Evolutionary conservation across 2,797 vertebrate genomes (phyloP).

Genomic region (Cephalopachus bancanus): DNA sequence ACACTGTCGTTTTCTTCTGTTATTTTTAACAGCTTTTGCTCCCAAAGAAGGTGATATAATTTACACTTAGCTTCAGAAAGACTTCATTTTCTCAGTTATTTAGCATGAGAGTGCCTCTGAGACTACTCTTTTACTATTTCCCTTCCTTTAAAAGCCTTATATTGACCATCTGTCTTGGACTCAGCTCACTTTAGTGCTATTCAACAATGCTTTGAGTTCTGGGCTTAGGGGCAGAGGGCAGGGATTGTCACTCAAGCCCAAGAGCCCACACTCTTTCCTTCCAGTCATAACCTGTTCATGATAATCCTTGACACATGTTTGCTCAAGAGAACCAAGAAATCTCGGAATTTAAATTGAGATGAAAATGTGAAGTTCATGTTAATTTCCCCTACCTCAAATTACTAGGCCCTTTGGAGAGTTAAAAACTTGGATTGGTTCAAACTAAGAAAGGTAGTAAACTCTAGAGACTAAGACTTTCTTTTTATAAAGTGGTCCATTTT

Average conservation of each 20-base stretch:
- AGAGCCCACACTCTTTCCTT: slow-evolving; percentile 43
- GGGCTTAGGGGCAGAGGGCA: slow-evolving; percentile 36
- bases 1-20: slow-evolving; percentile 50
- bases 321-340: slow-evolving; percentile 59
- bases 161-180: slow-evolving; percentile 54
- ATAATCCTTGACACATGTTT: slow-evolving; percentile 48
- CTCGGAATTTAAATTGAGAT: slow-evolving; percentile 50
- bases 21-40: slow-evolving; percentile 71
- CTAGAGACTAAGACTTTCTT: slow-evolving; percentile 54
- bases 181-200: slow-evolving; percentile 40
- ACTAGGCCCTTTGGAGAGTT: slow-evolving; percentile 32
- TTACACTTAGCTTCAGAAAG: slow-evolving; percentile 64
- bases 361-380: slow-evolving; percentile 65
- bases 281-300: not conserved
- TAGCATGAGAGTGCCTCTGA: slow-evolving; percentile 52
- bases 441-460: slow-evolving; percentile 37
- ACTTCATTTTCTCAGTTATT: slow-evolving; percentile 48
- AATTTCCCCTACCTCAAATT: slow-evolving; percentile 55
- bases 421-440: slow-evolving; percentile 58
- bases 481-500: slow-evolving; percentile 60
- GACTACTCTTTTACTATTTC: slow-evolving; percentile 54
- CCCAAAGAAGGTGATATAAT: slow-evolving; percentile 65
- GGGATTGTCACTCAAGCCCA: slow-evolving; percentile 5
- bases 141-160: slow-evolving; percentile 65
- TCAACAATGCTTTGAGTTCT: slow-evolving; percentile 56